phyloP scores from a whole-genome alignment of 2,888 invertebrate genomes.

The Brenthis hecate region DNA sequence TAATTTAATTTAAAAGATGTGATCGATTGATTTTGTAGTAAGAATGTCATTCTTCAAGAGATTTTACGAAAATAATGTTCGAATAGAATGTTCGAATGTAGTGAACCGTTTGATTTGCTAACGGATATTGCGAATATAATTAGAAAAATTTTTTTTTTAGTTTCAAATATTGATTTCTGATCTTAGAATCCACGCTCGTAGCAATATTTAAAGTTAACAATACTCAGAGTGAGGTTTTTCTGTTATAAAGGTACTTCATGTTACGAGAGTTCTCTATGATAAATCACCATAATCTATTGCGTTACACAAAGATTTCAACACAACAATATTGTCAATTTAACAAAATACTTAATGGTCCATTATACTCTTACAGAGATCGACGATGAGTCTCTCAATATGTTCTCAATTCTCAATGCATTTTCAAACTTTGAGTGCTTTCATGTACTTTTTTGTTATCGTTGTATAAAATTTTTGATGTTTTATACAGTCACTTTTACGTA shows the following conservation, averaged over 20 bases:
- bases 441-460: conserved; percentile 10
- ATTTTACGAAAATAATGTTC: background rate
- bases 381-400: conserved; percentile 38
- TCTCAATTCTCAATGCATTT: conserved; percentile 39
- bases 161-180: too few species aligned
- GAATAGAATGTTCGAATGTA: too few species aligned
- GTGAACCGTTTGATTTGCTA: too few species aligned
- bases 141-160: too few species aligned
- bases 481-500: background rate
- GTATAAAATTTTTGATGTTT: conserved; percentile 1
- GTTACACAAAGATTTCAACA: conserved; percentile 28
- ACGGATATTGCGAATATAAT: too few species aligned
- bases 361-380: conserved; percentile 41
- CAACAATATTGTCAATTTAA: conserved; percentile 52
- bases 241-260: background rate
- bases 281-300: conserved; percentile 25
- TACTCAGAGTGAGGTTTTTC: too few species aligned
- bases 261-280: conserved; percentile 16
- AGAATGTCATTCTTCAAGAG: background rate
- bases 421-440: conserved; percentile 45
- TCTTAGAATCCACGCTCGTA: too few species aligned
- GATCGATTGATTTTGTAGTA: conserved; percentile 26
- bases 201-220: too few species aligned
- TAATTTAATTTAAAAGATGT: conserved; percentile 32
- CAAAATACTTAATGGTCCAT: conserved; percentile 48